These are phyloP conservation scores for Potamilus streckersoni DNA, from an alignment of 1,140 invertebrate species.

Conservation along the genomic window DNA sequence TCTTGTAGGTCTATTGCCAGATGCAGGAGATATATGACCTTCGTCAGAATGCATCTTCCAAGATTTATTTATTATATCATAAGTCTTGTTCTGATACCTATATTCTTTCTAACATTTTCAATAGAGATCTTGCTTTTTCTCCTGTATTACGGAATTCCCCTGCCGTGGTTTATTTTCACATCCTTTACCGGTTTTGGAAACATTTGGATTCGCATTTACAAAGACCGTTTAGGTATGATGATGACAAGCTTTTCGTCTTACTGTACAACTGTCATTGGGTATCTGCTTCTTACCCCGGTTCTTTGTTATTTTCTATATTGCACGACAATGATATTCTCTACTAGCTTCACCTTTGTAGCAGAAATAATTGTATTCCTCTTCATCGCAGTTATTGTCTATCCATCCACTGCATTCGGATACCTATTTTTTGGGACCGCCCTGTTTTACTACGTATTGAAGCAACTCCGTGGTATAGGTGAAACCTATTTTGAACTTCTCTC, in stretches of 20 bases:
- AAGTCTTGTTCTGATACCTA: too few relatives aligned
- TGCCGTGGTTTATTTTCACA: background rate
- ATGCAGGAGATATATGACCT: background rate
- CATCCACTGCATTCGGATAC: constrained; percentile 20
- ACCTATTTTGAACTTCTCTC: constrained; percentile 5
- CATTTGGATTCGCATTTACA: background rate
- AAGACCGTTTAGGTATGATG: background rate
- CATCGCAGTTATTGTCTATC: constrained; percentile 22
- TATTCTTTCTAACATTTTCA: too few relatives aligned
- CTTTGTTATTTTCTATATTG: constrained; percentile 4
- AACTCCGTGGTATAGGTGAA: constrained; percentile 6
- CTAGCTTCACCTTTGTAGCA: constrained; percentile 16
- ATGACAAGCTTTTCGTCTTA: background rate
- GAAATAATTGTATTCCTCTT: constrained; percentile 12
- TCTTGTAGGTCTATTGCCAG: background rate
- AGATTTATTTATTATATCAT: background rate
- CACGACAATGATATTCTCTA: constrained; percentile 12
- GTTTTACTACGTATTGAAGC: constrained; percentile 11
- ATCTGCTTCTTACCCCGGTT: background rate
- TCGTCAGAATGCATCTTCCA: background rate
- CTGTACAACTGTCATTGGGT: background rate
- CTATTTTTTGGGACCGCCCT: constrained; percentile 15
- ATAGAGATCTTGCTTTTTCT: too few relatives aligned
- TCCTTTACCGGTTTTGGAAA: constrained; percentile 1
- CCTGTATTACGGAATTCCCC: background rate